Evolutionary conservation across 1,140 invertebrate genomes (phyloP), one percentile per base, ranked within the genome.

Genomic region (Drosophila arawakana): DNA sequence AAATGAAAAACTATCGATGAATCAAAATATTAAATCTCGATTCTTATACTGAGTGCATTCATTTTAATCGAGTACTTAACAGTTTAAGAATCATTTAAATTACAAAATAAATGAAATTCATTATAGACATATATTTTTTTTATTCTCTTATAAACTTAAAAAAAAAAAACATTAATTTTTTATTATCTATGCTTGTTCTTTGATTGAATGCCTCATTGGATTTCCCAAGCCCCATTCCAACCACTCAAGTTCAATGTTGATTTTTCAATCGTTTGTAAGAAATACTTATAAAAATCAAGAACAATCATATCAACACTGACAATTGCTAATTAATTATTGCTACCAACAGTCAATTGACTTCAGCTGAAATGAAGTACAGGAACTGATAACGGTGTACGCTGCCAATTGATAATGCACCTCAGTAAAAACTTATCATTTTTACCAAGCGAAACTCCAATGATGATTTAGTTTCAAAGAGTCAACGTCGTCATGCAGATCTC

Each of bases 271-370:
- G 54, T 25, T 21, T 47, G 21, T 30, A 49, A 67, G 37, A 9
- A 67, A 58, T 34, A 37, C 25, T 5, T 30, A 30, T 30, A 46
- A 25, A 61, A 57, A 59, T 49, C 43, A 65, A 21, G 18, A 21
- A 8, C 9, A 50, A 41, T 37, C 47, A 37, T 54, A 25, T 30
- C 52, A 66, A 47, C 47, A 72, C 55, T 66, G 41, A 72, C 68
- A 66, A 72, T 58, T 61, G 60, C 54, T 75, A 74, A 74, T 74
- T 75, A 74, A 74, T 74, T 74, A 70, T 47, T 50, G 50, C 37
- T 49, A 72, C 34, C 34, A 18, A 57, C 25, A 55, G 52, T 37
- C 34, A 34, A 57, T 30, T 47, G 44, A 46, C n/a, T 70, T 69
- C 60, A 30, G 25, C 68, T 47, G 73, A 76, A 76, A 65, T 54